Percentiles rank a stretch among this genome's conserved stretches.
phyloP scores from a whole-genome alignment of 2,797 vertebrate genomes.

The Loriculus beryllinus region DNA sequence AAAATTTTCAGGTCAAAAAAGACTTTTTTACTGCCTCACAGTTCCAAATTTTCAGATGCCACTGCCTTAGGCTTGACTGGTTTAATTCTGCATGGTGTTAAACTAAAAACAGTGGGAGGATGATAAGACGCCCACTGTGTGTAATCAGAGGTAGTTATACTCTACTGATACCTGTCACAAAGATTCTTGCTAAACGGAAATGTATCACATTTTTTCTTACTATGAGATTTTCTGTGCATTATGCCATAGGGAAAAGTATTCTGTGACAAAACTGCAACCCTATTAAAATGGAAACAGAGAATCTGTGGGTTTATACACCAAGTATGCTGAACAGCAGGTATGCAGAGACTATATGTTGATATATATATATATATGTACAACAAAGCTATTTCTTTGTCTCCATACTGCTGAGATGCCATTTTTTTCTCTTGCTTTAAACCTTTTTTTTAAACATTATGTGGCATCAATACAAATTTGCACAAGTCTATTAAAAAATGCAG shows the following conservation, averaged over 20 bases:
- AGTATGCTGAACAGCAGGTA: background rate
- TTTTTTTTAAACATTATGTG: background rate
- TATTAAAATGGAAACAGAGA: background rate
- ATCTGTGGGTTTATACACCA: background rate
- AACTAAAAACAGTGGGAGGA: background rate
- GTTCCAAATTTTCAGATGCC: background rate
- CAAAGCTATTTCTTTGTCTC: background rate
- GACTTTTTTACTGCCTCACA: background rate
- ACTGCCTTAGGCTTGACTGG: background rate
- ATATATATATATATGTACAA: background rate
- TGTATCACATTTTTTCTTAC: rapidly evolving
- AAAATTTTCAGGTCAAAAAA: background rate
- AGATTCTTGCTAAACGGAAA: background rate
- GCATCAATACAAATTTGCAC: background rate
- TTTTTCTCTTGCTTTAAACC: background rate
- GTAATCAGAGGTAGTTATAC: background rate
- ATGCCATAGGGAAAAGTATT: background rate
- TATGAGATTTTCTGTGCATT: rapidly evolving
- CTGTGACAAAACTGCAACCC: background rate
- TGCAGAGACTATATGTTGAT: rapidly evolving
- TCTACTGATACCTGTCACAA: background rate
- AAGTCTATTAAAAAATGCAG: background rate
- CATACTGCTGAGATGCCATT: background rate
- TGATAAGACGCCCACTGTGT: background rate
- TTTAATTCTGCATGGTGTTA: background rate